A percentile compares a stretch with the other conserved stretches of the same genome.
Conservation (phyloP, 2,888 invertebrate species). For the Eupithecia vulgata region DNA sequence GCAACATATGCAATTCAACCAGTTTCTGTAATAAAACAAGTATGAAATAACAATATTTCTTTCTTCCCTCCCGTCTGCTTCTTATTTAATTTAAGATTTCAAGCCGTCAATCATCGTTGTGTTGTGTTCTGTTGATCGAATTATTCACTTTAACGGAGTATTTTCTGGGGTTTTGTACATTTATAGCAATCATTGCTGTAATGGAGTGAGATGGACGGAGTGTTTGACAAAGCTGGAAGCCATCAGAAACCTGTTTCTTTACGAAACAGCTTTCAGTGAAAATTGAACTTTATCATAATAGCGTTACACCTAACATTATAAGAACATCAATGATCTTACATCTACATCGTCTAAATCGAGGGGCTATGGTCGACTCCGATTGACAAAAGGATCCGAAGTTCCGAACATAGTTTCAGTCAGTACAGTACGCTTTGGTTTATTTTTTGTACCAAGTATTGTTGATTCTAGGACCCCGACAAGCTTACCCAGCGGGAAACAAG, state of each 20-base stretch:
- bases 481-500: constrained; percentile 60
- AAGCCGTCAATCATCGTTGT: constrained; percentile 22
- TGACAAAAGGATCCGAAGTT: neutral
- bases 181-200: constrained; percentile 27
- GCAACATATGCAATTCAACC: constrained; percentile 4
- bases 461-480: constrained; percentile 23
- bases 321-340: neutral
- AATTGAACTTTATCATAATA: constrained; percentile 1
- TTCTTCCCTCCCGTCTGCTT: neutral
- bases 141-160: constrained; percentile 19
- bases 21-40: constrained; percentile 15
- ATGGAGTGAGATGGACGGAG: constrained; percentile 21
- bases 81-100: constrained; percentile 18
- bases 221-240: neutral
- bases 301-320: neutral
- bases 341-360: neutral
- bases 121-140: constrained; percentile 16
- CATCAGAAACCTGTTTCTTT: constrained; percentile 6
- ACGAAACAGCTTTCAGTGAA: neutral
- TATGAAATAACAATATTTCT: neutral
- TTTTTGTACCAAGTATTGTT: constrained; percentile 10
- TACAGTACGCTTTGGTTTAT: neutral
- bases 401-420: neutral
- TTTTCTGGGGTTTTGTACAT: constrained; percentile 20
- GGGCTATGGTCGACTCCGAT: neutral